phyloP scores from a whole-genome alignment of 2,113 vertebrate species.

The Girardinichthys multiradiatus region DNA sequence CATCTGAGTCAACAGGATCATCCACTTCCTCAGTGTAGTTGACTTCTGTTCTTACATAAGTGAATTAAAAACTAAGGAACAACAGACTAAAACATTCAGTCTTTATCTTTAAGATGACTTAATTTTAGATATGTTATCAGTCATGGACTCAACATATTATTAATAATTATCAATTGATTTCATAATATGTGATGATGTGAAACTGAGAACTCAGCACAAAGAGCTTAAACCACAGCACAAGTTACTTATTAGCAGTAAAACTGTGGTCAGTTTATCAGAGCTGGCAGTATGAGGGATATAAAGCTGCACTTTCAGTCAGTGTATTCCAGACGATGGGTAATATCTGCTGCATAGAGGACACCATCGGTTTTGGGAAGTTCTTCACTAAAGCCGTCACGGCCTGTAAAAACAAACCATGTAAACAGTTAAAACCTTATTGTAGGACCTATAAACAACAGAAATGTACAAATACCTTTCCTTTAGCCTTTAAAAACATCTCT shows the following conservation, averaged over 20 bases:
- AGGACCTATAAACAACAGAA: background rate
- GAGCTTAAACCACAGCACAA: background rate
- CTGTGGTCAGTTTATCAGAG: background rate
- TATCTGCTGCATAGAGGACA: constrained; percentile 97
- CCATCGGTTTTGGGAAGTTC: constrained; percentile 98
- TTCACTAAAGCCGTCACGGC: constrained; percentile 97
- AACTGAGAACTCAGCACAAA: too few species aligned
- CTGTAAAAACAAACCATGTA: constrained; percentile 65
- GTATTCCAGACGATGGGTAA: constrained; percentile 98
- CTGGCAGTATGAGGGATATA: constrained; percentile 87
- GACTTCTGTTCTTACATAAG: constrained; percentile 98
- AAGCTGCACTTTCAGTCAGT: constrained; percentile 95
- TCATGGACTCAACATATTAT: too few species aligned
- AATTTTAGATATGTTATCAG: background rate
- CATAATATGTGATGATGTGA: too few species aligned
- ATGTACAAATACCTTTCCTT: background rate
- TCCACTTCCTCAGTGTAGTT: constrained; percentile 98
- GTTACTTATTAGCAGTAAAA: background rate
- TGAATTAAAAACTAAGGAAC: constrained; percentile 82
- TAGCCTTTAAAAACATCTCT: background rate
- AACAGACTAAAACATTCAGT: background rate
- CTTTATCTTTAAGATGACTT: background rate
- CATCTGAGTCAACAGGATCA: constrained; percentile 96
- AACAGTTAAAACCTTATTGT: background rate
- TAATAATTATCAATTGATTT: too few species aligned